phyloP scores from a whole-genome alignment of 2,797 vertebrate species.

The Spea hammondii region DNA sequence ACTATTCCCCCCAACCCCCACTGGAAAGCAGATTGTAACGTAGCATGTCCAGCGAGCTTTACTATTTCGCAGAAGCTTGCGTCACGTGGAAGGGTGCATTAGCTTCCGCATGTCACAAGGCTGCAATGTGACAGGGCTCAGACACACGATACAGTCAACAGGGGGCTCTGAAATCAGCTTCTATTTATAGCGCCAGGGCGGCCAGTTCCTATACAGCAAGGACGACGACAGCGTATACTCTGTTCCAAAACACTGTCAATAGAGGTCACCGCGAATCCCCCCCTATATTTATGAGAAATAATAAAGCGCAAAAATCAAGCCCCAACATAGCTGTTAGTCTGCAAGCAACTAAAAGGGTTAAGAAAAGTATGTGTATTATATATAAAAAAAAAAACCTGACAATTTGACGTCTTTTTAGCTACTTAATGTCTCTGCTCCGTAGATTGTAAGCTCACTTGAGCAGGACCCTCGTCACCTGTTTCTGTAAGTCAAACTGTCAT shows the following conservation, averaged over 20 bases:
- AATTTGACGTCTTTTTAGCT: too few species aligned
- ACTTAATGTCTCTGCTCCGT: too few species aligned
- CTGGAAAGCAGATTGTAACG: constrained; percentile 64
- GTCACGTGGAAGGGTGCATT: constrained; percentile 63
- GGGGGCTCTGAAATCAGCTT: constrained; percentile 69
- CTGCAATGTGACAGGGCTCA: constrained; percentile 70
- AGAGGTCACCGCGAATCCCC: neutral
- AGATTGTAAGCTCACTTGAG: too few species aligned
- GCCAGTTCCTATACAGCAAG: constrained; percentile 58
- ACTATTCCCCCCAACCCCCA: neutral
- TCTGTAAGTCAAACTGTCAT: too few species aligned
- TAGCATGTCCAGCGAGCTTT: constrained; percentile 70
- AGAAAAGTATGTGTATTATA: too few species aligned
- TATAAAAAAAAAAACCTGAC: too few species aligned
- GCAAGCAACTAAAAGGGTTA: too few species aligned
- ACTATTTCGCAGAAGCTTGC: constrained; percentile 65
- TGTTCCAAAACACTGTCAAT: constrained; percentile 10
- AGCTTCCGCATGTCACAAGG: constrained; percentile 70
- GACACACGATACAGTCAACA: constrained; percentile 68
- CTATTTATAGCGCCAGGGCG: constrained; percentile 68
- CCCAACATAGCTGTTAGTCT: too few species aligned
- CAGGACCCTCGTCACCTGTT: too few species aligned
- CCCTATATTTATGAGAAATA: too few species aligned
- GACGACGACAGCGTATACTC: constrained; percentile 12
- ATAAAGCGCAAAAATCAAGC: too few species aligned